phyloP scores from a whole-genome alignment of 2,797 vertebrate genomes.

The Chelidonichthys spinosus region DNA sequence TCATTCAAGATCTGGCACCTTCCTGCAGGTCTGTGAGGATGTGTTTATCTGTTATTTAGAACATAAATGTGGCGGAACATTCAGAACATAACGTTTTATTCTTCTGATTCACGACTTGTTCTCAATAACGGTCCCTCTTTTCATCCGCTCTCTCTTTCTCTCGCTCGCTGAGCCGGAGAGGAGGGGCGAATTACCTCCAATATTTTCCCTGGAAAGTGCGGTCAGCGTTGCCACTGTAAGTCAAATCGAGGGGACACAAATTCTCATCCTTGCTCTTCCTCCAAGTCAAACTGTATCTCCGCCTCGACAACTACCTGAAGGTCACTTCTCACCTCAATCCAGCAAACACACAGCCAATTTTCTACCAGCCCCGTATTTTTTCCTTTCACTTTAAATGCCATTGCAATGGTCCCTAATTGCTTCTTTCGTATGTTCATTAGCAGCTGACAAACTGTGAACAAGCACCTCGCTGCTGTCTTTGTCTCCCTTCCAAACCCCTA shows the following conservation, averaged over 20 bases:
- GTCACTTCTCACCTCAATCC: slow-evolving; percentile 24
- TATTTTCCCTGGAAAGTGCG: not conserved
- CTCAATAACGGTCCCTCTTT: no score
- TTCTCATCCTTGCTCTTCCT: not conserved
- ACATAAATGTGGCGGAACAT: no score
- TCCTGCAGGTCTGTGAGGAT: no score
- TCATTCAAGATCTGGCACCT: no score
- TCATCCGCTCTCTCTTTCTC: no score
- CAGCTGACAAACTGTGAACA: slow-evolving; percentile 55
- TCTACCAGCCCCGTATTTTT: not conserved
- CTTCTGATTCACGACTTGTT: no score
- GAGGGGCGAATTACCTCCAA: not conserved
- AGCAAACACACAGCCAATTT: slow-evolving; percentile 3
- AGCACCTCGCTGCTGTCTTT: slow-evolving; percentile 41
- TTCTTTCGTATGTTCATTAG: slow-evolving; percentile 41
- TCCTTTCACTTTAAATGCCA: not conserved
- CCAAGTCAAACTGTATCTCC: not conserved
- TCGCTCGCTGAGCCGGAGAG: no score
- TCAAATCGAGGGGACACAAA: not conserved
- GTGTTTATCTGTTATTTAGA: no score
- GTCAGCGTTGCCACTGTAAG: not conserved
- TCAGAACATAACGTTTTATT: no score
- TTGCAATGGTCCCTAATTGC: slow-evolving; percentile 12
- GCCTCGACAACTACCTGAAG: slow-evolving; percentile 6
- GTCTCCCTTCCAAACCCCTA: slow-evolving; percentile 35